Evolutionary conservation across 2,797 vertebrate species (phyloP).

Genomic region (Mormyrops boulengeri): DNA sequence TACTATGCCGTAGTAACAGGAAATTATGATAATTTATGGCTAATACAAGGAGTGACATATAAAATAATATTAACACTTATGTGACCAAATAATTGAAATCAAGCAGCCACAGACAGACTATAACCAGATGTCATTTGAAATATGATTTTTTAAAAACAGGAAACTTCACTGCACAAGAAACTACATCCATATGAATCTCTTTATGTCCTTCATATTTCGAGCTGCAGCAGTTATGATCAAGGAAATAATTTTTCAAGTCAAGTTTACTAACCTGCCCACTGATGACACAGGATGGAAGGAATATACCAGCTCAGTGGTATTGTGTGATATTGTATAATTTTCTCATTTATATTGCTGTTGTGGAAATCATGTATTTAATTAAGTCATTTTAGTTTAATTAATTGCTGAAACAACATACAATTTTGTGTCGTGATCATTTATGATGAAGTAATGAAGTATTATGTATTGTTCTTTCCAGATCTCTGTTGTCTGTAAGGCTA

Average conservation of each 20-base stretch:
- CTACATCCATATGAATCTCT: slow-evolving; percentile 97
- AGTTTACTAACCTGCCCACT: slow-evolving; percentile 66
- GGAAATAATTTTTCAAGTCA: slow-evolving; percentile 64
- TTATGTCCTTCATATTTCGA: slow-evolving; percentile 86
- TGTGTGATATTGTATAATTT: not conserved
- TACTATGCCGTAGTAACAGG: not conserved
- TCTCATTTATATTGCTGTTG: not conserved
- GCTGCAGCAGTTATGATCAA: slow-evolving; percentile 75
- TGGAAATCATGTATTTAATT: not conserved
- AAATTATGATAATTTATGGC: not conserved
- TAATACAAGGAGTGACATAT: not conserved
- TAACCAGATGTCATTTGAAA: not conserved
- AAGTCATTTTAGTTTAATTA: not conserved
- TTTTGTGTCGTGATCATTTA: not conserved
- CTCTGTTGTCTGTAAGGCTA: slow-evolving; percentile 67
- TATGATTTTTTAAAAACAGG: slow-evolving; percentile 56
- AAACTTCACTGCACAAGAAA: slow-evolving; percentile 95
- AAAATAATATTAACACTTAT: not conserved
- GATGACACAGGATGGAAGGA: slow-evolving; percentile 75
- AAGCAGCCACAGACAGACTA: not conserved
- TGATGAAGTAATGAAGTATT: not conserved
- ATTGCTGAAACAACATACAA: not conserved
- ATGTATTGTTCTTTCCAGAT: slow-evolving; percentile 54
- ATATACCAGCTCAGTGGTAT: slow-evolving; percentile 68
- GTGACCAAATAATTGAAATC: not conserved